Conservation (phyloP, 2,797 vertebrate genomes). For the Sebastes reedi region DNA sequence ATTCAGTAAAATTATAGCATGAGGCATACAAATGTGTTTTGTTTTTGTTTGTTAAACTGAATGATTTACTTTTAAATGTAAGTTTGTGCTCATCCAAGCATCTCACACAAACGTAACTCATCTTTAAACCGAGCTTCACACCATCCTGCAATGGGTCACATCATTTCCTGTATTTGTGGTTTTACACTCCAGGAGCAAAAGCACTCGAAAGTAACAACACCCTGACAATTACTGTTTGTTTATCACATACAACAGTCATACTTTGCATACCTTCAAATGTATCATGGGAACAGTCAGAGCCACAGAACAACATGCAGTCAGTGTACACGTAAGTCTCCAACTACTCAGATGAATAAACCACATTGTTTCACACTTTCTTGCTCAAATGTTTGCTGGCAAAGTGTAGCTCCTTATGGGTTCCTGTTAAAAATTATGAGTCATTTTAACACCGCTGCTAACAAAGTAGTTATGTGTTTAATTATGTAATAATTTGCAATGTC, state of each 20-base stretch:
- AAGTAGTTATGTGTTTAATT: constrained; percentile 55
- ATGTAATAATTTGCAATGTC: constrained; percentile 48
- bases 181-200: neutral
- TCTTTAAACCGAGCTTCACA: constrained; percentile 17
- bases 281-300: neutral
- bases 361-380: constrained; percentile 42
- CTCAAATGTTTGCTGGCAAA: constrained; percentile 50
- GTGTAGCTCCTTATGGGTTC: constrained; percentile 40
- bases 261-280: neutral
- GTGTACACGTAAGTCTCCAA: neutral
- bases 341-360: constrained; percentile 17
- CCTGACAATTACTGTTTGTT: constrained; percentile 6
- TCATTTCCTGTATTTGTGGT: neutral
- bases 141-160: constrained; percentile 11
- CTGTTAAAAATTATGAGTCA: constrained; percentile 65
- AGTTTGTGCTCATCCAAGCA: neutral
- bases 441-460: constrained; percentile 51
- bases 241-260: neutral
- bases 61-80: neutral
- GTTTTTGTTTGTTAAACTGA: neutral
- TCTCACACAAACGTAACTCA: neutral
- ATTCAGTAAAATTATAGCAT: neutral
- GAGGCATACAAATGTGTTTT: neutral
- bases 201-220: neutral
- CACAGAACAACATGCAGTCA: neutral